Conservation (phyloP, 2,888 invertebrate species). For the Cheilosia vernalis region DNA sequence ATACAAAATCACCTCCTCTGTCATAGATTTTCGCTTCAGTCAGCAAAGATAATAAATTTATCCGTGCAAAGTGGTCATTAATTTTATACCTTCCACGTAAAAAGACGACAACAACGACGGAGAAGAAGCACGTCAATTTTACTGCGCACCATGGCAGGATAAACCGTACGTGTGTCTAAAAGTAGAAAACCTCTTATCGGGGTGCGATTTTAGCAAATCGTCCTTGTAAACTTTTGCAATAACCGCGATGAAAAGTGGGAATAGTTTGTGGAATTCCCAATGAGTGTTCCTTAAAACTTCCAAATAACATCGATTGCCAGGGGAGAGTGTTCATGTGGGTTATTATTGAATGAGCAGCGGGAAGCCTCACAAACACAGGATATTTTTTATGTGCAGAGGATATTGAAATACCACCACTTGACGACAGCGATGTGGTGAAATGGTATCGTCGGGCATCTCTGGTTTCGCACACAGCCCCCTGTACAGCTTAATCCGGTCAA, state of each 20-base stretch:
- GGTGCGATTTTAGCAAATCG: slow-evolving; percentile 52
- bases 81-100: slow-evolving; percentile 11
- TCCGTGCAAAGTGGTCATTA: slow-evolving; percentile 57
- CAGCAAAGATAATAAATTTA: slow-evolving; percentile 54
- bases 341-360: slow-evolving; percentile 30
- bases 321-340: slow-evolving; percentile 30
- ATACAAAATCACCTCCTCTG: slow-evolving; percentile 23
- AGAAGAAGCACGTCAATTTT: slow-evolving; percentile 17
- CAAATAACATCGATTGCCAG: slow-evolving; percentile 1
- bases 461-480: neutral
- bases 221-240: slow-evolving; percentile 69
- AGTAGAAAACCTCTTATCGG: slow-evolving; percentile 45
- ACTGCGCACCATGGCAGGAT: neutral
- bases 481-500: slow-evolving; percentile 45
- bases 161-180: slow-evolving; percentile 22
- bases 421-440: slow-evolving; percentile 24
- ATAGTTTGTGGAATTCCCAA: neutral
- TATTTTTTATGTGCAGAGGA: slow-evolving; percentile 17
- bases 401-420: slow-evolving; percentile 51
- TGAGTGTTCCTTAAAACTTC: slow-evolving; percentile 4
- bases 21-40: slow-evolving; percentile 46
- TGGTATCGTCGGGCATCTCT: slow-evolving; percentile 28
- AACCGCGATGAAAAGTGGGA: slow-evolving; percentile 26
- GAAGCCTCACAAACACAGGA: slow-evolving; percentile 17
- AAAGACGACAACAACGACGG: neutral